A percentile compares a stretch with the other conserved stretches of the same genome.
phyloP scores from a whole-genome alignment of 2,888 invertebrate species.

The Eristalinus aeneus region DNA sequence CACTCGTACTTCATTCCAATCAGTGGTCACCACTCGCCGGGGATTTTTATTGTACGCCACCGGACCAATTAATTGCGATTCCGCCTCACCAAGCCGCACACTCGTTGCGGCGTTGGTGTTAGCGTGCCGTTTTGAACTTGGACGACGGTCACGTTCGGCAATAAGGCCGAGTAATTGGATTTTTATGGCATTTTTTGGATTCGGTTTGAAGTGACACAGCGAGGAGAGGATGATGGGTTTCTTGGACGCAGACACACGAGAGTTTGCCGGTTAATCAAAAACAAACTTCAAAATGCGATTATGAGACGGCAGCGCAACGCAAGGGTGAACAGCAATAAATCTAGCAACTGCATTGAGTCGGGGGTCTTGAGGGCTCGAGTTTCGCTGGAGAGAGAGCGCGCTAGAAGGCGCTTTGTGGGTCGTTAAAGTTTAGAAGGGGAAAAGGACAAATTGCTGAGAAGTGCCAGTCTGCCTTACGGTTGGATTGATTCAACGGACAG shows the following conservation, averaged over 20 bases:
- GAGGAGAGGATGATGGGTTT: neutral
- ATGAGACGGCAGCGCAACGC: neutral
- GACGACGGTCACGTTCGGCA: conserved; percentile 43
- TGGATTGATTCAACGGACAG: neutral
- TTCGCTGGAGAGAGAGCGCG: neutral
- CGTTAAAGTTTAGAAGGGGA: neutral
- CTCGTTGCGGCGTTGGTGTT: conserved; percentile 22
- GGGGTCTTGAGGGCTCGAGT: neutral
- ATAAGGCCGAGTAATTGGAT: conserved; percentile 30
- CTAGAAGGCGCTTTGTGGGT: neutral
- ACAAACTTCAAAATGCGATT: neutral
- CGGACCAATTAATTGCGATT: conserved; percentile 50
- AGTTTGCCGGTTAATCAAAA: neutral
- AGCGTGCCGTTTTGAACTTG: conserved; percentile 29
- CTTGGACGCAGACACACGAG: neutral
- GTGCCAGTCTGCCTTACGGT: neutral
- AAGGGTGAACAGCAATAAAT: neutral
- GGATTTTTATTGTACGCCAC: neutral
- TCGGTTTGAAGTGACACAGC: neutral
- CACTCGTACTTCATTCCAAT: conserved; percentile 15
- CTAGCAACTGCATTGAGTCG: neutral
- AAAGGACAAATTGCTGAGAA: neutral
- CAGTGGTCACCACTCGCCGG: conserved; percentile 17
- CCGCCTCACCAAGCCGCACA: conserved; percentile 22
- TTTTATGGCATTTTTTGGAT: conserved; percentile 32